Conservation (phyloP, 2,113 vertebrate species). For the Peromyscus leucopus region DNA sequence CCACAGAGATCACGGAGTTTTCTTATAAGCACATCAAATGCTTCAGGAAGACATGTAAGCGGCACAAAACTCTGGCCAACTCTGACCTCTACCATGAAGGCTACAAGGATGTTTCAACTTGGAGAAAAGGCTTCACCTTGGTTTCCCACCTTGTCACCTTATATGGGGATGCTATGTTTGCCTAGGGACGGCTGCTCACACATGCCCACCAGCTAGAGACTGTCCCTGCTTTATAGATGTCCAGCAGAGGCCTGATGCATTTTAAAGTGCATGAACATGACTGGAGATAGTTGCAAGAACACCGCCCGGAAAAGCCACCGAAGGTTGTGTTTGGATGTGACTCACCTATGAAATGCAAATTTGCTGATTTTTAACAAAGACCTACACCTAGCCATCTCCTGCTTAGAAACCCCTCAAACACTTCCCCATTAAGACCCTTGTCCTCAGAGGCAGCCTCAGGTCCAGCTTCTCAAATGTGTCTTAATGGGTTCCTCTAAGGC, state of each 20-base stretch:
- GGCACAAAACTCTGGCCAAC: neutral
- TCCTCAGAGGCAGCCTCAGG: neutral
- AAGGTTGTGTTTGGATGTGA: neutral
- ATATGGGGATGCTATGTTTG: accelerated
- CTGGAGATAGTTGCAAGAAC: neutral
- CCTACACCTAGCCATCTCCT: neutral
- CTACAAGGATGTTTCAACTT: neutral
- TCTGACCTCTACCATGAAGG: neutral
- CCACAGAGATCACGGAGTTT: neutral
- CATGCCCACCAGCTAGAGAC: neutral
- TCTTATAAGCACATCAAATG: neutral
- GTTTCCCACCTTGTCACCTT: neutral
- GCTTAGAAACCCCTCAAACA: neutral
- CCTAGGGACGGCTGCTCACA: too few species aligned
- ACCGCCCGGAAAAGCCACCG: accelerated
- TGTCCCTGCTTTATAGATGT: neutral
- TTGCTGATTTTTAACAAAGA: neutral
- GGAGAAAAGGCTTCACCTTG: neutral
- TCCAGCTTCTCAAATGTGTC: neutral
- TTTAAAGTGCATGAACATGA: neutral
- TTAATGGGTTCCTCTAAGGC: neutral
- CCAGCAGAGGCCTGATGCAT: neutral
- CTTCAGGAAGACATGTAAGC: neutral
- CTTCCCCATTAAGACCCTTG: neutral
- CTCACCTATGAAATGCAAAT: neutral